Evolutionary conservation across 2,797 vertebrate species (phyloP).

Genomic region (Mionectes olivaceus): DNA sequence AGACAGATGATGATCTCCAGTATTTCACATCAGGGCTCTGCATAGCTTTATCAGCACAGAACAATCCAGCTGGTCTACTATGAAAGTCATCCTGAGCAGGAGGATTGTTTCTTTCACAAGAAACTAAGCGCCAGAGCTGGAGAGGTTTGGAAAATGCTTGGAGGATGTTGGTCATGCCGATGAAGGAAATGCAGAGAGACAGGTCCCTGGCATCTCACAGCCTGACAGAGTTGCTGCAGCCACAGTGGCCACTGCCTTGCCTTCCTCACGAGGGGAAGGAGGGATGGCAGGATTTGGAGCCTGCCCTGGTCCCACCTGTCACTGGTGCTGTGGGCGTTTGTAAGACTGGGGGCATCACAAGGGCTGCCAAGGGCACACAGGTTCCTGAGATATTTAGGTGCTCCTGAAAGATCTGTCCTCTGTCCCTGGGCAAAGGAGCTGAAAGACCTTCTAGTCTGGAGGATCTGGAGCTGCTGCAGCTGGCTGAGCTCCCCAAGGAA

Average conservation of each 20-base stretch:
- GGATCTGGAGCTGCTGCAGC: rapidly evolving
- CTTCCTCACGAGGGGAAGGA: rapidly evolving
- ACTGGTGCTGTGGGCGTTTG: neutral
- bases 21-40: neutral
- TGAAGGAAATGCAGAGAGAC: neutral
- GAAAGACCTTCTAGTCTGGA: neutral
- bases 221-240: rapidly evolving
- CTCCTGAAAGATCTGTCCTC: neutral
- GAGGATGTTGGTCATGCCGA: neutral
- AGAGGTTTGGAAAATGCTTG: neutral
- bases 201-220: neutral
- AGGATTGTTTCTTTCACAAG: neutral
- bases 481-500: neutral
- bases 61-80: neutral
- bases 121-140: neutral
- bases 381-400: neutral
- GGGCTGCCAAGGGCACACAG: neutral
- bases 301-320: rapidly evolving
- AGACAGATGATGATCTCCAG: neutral
- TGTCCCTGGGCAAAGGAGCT: neutral
- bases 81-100: neutral
- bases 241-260: rapidly evolving
- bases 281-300: neutral
- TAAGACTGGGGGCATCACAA: too few species aligned
- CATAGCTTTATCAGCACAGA: neutral